Base-by-base conservation (phyloP, 2,888 invertebrate species). In the Cremastinae sp. region DNA sequence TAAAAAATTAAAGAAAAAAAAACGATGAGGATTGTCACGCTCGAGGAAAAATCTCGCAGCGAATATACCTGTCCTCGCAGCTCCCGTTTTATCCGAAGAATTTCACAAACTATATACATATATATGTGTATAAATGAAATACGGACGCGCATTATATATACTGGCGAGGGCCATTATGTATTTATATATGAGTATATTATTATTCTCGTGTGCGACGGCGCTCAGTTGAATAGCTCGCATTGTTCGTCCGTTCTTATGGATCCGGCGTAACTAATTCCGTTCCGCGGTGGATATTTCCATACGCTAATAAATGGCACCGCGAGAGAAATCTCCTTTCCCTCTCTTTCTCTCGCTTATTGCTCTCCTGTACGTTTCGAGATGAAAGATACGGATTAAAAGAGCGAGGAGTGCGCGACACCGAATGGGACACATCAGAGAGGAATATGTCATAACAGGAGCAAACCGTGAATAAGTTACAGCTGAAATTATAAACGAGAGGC, bases 181-280 rank as follows among this genome's bases (percentile, higher is more conserved):
- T 38, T 9, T 36, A 16, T 53, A 53, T 10, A 36, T 38, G 16
- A 10, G 16, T 56, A 58, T 7, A 28, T 53, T 20, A 20, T 12
- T 10, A 3, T 28, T 28, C 7, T 28, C 7, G 18, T 49, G 18
- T 9, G 16, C 20, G 8, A 0, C 9, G 9, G 20, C n/a, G 28
- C 9, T 18, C 12, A 12, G 43, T 12, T 43, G 58, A 45, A 66
- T 45, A 66, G 54, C 20, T 49, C 16, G 53, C 54, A 34, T 66
- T 45, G 65, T 66, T 36, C 43, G 10, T 14, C 20, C 47, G 54
- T 71, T 45, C 38, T 54, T 45, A 5, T 22, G 20, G 62, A 54
- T 61, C 62, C 36, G 47, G 22, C 71, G 62, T 62, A 62, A 71
- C 71, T 71, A 71, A 71, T 71, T 71, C 47, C 54, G 54, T 14